phyloP scores from a whole-genome alignment of 1,140 invertebrate species.

The Drosophila serrata region DNA sequence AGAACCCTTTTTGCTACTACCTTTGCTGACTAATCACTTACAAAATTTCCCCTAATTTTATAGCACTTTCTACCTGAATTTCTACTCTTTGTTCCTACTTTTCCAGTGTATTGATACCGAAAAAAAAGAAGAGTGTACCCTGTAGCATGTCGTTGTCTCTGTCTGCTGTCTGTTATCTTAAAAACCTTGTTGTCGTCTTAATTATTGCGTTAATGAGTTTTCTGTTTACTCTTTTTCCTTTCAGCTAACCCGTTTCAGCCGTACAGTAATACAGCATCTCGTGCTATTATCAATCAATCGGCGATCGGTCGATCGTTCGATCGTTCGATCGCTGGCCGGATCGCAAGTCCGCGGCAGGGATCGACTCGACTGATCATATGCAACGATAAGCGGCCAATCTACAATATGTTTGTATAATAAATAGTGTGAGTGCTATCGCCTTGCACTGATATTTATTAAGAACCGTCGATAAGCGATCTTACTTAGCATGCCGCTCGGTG shows the following conservation, averaged over 20 bases:
- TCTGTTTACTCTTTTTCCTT: constrained; percentile 75
- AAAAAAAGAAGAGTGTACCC: constrained; percentile 36
- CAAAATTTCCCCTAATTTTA: background rate
- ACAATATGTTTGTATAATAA: constrained; percentile 79
- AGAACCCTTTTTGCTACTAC: background rate
- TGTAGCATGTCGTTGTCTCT: constrained; percentile 61
- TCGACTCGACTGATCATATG: constrained; percentile 68
- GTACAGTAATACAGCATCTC: constrained; percentile 66
- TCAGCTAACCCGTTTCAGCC: constrained; percentile 67
- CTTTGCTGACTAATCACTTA: background rate
- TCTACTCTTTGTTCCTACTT: background rate
- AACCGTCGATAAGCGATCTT: constrained; percentile 74
- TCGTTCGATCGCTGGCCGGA: constrained; percentile 45
- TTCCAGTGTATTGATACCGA: constrained; percentile 20
- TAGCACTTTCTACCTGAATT: background rate
- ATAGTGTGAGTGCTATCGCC: constrained; percentile 78
- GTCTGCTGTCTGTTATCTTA: constrained; percentile 78
- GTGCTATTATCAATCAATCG: constrained; percentile 84
- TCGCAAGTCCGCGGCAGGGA: constrained; percentile 37
- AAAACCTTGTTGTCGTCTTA: constrained; percentile 85
- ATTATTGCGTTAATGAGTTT: constrained; percentile 85
- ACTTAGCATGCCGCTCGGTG: constrained; percentile 56
- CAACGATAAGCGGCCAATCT: constrained; percentile 72
- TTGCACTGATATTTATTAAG: constrained; percentile 73
- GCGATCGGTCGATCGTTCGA: constrained; percentile 43